A percentile compares a stretch with the other conserved stretches of the same genome.
Evolutionary conservation across 2,113 vertebrate genomes (phyloP).

Genomic region (Suncus etruscus): DNA sequence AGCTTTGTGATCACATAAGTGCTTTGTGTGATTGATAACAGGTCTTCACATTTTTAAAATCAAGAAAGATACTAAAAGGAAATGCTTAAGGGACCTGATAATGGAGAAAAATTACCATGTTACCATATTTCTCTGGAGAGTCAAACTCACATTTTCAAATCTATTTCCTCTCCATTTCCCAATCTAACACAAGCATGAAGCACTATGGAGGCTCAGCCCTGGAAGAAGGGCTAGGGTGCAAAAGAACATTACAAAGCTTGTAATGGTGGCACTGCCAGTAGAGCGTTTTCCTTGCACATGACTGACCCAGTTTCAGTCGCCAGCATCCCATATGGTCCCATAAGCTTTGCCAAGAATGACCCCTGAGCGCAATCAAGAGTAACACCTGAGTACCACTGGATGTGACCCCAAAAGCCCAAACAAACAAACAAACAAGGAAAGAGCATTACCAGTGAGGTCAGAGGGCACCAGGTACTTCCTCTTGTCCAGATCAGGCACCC

Average conservation of each 20-base stretch:
- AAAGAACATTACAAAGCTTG: too few relatives aligned
- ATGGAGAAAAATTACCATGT: neutral
- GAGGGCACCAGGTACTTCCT: conserved; percentile 98
- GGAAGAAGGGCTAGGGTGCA: neutral
- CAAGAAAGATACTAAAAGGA: neutral
- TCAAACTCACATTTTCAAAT: neutral
- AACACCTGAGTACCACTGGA: too few relatives aligned
- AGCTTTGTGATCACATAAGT: neutral
- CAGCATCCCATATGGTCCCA: too few relatives aligned
- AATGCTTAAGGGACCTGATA: neutral
- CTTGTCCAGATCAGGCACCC: conserved; percentile 97
- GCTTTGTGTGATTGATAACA: neutral
- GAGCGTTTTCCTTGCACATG: too few relatives aligned
- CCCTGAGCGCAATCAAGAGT: too few relatives aligned
- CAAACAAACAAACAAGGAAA: neutral
- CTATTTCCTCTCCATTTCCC: neutral
- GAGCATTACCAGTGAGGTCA: conserved; percentile 95
- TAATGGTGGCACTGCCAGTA: too few relatives aligned
- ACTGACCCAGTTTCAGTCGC: too few relatives aligned
- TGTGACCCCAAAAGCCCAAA: too few relatives aligned
- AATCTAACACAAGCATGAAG: neutral
- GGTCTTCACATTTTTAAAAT: neutral
- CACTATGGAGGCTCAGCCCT: neutral
- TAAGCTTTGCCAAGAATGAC: too few relatives aligned
- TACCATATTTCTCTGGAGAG: neutral